Evolutionary conservation across 2,113 vertebrate genomes (phyloP), one percentile per base, ranked within the genome.

Genomic region (Zapus hudsonius): DNA sequence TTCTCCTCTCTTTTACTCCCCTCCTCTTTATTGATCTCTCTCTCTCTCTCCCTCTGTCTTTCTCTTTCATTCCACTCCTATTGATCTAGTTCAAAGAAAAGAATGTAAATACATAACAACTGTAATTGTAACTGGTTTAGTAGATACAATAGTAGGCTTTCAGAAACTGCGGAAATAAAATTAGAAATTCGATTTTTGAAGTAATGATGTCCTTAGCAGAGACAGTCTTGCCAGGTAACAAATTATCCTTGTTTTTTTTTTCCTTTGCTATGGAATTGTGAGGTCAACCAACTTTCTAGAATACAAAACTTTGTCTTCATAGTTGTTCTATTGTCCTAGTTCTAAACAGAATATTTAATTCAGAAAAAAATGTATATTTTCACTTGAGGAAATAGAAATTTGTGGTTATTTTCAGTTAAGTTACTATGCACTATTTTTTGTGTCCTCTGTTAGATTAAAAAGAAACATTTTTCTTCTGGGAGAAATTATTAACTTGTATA

Each of bases 261-360:
- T 52, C 10, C 59, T 84, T 63, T 42, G 36, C 69, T 61, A 22
- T 29, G 70, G 6, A 64, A 76, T 86, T 85, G 23, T 66, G 27
- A 90, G 15, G 25, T 22, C 7, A 92, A 67, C 16, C 75, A 80
- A 29, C 36, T 85, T 80, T 55, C n/a, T 5, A 59, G 31, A 38
- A 36, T 38, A 63, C 70, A 69, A 78, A 70, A 57, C n/a, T 87
- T 40, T 2, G 44, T 82, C 33, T 92, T 90, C 38, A 72, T 72
- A 73, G 25, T n/a, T 73, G 2, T 82, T 91, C 27, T 57, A 11
- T 80, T 87, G 92, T 69, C 36, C 36, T 86, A 44, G 7, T 22
- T 79, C 55, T 93, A 90, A 87, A 67, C 83, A 44, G 59, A 4
- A 78, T 85, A 55, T 94, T 88, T 83, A 87, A 67, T 83, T 83